These are phyloP conservation scores for Merops nubicus DNA, from an alignment of 2,113 vertebrate genomes.

Conservation along the genomic window DNA sequence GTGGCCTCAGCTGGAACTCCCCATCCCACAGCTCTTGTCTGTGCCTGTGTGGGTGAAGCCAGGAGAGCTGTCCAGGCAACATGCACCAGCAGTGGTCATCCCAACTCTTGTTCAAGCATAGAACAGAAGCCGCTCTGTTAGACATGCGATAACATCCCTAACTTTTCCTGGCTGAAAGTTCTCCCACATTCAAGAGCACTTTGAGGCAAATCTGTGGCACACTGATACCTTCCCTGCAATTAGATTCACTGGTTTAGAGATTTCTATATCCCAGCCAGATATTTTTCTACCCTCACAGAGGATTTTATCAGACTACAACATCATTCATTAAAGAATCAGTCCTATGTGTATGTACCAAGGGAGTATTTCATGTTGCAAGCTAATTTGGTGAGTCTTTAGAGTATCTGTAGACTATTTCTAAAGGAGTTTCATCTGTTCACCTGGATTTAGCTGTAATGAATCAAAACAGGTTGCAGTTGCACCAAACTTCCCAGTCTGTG, in stretches of 20 bases:
- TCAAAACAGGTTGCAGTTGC: background rate
- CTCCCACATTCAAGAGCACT: background rate
- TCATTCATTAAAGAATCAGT: background rate
- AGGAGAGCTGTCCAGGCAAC: background rate
- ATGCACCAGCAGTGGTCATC: fast-evolving
- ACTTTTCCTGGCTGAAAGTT: background rate
- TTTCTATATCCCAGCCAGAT: background rate
- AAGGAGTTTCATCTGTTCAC: background rate
- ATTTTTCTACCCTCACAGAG: background rate
- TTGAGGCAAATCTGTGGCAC: background rate
- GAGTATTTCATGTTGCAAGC: background rate
- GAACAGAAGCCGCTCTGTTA: background rate
- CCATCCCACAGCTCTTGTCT: background rate
- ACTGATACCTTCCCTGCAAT: fast-evolving
- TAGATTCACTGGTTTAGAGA: background rate
- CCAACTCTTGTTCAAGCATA: background rate
- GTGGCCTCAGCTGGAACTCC: background rate
- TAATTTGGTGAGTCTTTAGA: background rate
- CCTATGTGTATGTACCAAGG: constrained; percentile 5
- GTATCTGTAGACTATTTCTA: background rate
- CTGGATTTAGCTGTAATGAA: background rate
- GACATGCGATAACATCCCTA: background rate
- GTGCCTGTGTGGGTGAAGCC: background rate
- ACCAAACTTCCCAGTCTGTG: background rate
- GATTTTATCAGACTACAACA: background rate